Base-by-base conservation (phyloP, 2,113 vertebrate species). In the Desmodus rotundus region DNA sequence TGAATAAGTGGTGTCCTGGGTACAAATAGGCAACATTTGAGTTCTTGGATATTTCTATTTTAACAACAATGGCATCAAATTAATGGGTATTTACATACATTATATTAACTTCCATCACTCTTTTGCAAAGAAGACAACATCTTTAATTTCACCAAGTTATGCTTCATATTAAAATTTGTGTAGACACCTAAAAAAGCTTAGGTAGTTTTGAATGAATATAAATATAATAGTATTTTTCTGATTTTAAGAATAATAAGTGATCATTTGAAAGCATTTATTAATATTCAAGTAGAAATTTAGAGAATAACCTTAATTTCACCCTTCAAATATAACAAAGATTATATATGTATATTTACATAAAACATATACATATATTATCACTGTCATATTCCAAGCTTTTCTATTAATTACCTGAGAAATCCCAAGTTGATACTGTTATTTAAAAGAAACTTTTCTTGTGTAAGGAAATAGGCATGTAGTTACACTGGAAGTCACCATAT, bases 401-500 rank as follows among this genome's bases (percentile, higher is more conserved):
- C 89, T 95, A 45, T 72, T 82, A 85, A 82, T 95, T 80, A 95
- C 52, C 89, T 74, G 81, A 94, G 92, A 22, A 94, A 70, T 65
- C 61, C 67, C 38, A 97, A 98, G 97, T 45, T 87, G 72, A 87
- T 96, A 70, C 50, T 96, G 28, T 93, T 96, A 95, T 89, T 97
- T 95, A 80, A 84, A 95, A 96, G 47, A 65, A 87, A 58, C 89
- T 72, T 91, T 95, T 98, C 93, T 96, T 92, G 36, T 52, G 0
- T 97, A 93, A 97, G 94, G 95, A 93, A 76, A 97, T 93, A 85
- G 76, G 84, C 87, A 70, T 86, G 96, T 65, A 91, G 97, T 97
- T 97, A 97, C 84, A 96, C 91, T 68, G 58, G 31, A 78, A 95
- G 92, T 87, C 97, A 97, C 88, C 91, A 76, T 67, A 88, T 94